Conservation (phyloP, 2,113 vertebrate genomes). For the Pseudorectes ferrugineus region DNA sequence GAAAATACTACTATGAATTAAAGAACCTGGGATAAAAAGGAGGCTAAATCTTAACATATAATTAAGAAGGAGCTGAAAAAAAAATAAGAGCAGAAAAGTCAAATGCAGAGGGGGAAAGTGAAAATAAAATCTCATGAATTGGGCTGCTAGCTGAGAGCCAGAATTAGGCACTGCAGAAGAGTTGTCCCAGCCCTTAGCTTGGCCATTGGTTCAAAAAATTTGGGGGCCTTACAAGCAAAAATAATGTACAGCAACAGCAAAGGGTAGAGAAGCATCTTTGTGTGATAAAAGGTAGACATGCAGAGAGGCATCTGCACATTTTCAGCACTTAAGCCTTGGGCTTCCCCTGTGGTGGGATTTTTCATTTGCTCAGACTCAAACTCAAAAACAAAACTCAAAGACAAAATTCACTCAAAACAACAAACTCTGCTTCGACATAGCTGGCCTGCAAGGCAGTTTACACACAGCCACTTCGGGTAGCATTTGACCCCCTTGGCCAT, state of each 20-base stretch:
- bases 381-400: not conserved
- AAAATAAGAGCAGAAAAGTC: not conserved
- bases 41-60: not conserved
- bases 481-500: not conserved
- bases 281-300: not conserved
- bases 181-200: not conserved
- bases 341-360: not conserved
- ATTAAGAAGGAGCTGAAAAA: not conserved
- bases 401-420: not conserved
- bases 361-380: not conserved
- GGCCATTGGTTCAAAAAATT: not conserved
- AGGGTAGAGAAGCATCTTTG: not conserved
- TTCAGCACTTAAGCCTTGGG: not conserved
- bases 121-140: not conserved
- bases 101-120: not conserved
- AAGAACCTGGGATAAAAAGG: not conserved
- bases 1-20: slow-evolving; percentile 39
- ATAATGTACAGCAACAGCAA: not conserved
- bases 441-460: not conserved
- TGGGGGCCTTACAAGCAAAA: not conserved
- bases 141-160: not conserved
- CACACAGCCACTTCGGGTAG: not conserved
- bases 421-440: not conserved
- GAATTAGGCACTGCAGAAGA: not conserved
- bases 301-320: not conserved